A percentile compares a stretch with the other conserved stretches of the same genome.
Evolutionary conservation across 2,888 invertebrate species (phyloP).

Genomic region (Pharmacophagus antenor): DNA sequence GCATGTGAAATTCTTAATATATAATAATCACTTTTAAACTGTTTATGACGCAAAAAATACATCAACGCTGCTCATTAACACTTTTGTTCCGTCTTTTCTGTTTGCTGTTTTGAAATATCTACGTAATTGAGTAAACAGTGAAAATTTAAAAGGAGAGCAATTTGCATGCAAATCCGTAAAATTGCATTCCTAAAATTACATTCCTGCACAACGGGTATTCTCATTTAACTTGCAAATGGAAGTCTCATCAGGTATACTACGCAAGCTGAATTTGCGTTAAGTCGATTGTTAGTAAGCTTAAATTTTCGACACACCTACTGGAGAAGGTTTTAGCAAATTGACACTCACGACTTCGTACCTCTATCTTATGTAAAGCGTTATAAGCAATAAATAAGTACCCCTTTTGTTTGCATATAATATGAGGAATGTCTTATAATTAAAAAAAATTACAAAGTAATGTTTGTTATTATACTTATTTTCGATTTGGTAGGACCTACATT

Average conservation of each 20-base stretch:
- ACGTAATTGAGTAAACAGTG: background rate
- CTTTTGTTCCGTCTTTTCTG: background rate
- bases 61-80: background rate
- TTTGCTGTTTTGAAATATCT: background rate
- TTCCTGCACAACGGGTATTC: slow-evolving; percentile 10
- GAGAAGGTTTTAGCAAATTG: slow-evolving; percentile 6
- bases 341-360: slow-evolving; percentile 3
- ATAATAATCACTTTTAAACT: background rate
- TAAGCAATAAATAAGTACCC: background rate
- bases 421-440: no score
- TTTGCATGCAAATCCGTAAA: slow-evolving; percentile 25
- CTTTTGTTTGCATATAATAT: background rate
- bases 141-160: slow-evolving; percentile 12
- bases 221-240: slow-evolving; percentile 25
- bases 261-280: background rate
- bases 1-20: no score
- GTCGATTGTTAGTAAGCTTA: background rate
- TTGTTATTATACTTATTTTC: no score
- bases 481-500: background rate
- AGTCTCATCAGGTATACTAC: slow-evolving; percentile 1
- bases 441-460: no score
- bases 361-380: slow-evolving; percentile 1
- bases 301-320: background rate
- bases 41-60: no score
- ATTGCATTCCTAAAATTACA: slow-evolving; percentile 19